phyloP scores from a whole-genome alignment of 2,113 vertebrate species.

The Coracopsis vasa region DNA sequence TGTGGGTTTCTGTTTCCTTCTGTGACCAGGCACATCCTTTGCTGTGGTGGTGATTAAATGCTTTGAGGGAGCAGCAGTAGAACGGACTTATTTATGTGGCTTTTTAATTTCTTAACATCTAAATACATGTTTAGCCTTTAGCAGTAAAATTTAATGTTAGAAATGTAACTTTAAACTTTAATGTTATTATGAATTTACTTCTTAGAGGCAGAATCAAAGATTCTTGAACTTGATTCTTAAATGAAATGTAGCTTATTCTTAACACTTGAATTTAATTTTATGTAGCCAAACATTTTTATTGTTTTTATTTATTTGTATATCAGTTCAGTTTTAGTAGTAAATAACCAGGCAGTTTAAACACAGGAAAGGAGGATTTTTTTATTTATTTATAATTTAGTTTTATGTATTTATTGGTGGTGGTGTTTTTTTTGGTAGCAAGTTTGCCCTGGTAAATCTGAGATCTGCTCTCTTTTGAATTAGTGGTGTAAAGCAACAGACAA shows the following conservation, averaged over 20 bases:
- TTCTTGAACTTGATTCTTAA: not conserved
- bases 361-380: not conserved
- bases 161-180: not conserved
- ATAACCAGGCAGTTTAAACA: not conserved
- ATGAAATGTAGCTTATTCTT: not conserved
- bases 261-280: not conserved
- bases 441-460: not conserved
- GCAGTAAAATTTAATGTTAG: not conserved
- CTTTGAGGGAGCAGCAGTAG: not conserved
- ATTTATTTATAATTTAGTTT: not conserved
- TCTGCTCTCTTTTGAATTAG: not conserved
- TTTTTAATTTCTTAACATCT: not conserved
- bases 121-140: not conserved
- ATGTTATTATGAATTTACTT: not conserved
- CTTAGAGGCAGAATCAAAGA: not conserved
- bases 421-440: not conserved
- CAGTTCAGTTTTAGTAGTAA: not conserved
- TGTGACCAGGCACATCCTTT: not conserved
- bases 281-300: not conserved
- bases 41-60: not conserved
- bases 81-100: not conserved
- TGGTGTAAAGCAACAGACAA: not conserved
- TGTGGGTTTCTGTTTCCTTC: not conserved
- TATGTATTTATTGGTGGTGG: not conserved
- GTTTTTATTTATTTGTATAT: not conserved